Evolutionary conservation across 2,888 invertebrate genomes (phyloP).

Genomic region (Leucozona laternaria): DNA sequence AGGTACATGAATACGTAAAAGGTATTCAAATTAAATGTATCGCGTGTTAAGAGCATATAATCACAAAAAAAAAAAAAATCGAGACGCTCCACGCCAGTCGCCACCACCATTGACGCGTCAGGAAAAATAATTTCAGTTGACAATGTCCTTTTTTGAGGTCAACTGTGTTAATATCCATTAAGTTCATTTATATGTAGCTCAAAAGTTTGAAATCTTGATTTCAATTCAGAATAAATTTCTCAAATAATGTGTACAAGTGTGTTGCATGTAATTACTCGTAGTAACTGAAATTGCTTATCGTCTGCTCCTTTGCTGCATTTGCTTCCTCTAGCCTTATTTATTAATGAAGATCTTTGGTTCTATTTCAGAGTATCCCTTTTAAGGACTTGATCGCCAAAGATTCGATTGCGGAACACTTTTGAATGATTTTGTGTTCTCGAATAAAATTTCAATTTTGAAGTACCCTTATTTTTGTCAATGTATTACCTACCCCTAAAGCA

Average conservation of each 20-base stretch:
- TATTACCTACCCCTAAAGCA: neutral
- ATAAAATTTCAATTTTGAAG: too few species aligned
- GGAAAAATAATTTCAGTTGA: neutral
- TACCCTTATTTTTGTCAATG: neutral
- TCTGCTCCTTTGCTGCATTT: too few species aligned
- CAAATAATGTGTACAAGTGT: neutral
- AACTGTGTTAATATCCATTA: conserved; percentile 8
- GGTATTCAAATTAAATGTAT: conserved; percentile 11
- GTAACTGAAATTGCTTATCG: too few species aligned
- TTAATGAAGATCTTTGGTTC: too few species aligned
- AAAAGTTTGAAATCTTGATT: neutral
- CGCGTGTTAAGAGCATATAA: conserved; percentile 10
- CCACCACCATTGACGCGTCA: conserved; percentile 1
- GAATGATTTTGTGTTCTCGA: too few species aligned
- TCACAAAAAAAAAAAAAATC: neutral
- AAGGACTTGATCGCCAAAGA: too few species aligned
- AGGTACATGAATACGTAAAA: neutral
- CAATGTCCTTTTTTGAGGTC: conserved; percentile 23
- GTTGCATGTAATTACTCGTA: neutral
- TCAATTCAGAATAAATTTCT: neutral
- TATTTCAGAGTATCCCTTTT: too few species aligned
- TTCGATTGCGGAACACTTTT: too few species aligned
- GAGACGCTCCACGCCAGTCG: neutral
- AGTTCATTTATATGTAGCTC: neutral
- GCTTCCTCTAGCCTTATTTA: too few species aligned